phyloP scores from a whole-genome alignment of 2,888 invertebrate species.

The Drosophila maculinotata region DNA sequence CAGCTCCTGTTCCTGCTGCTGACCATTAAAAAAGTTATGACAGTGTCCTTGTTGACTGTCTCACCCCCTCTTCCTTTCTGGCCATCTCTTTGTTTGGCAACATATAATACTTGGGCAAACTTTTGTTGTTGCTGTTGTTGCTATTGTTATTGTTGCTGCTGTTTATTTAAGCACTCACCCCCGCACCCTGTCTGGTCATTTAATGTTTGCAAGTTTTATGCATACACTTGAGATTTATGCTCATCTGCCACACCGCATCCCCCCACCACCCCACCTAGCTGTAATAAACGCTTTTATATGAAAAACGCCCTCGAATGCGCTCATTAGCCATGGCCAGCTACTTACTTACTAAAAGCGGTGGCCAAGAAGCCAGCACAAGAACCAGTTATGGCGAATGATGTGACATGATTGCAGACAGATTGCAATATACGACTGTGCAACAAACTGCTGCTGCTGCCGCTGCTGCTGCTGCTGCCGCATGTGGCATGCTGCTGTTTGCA shows the following conservation, averaged over 20 bases:
- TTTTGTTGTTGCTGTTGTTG: conserved; percentile 15
- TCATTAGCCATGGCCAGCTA: conserved; percentile 65
- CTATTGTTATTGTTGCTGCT: conserved; percentile 30
- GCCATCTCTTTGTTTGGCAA: conserved; percentile 50
- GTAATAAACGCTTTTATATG: conserved; percentile 63
- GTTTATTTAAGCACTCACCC: conserved; percentile 48
- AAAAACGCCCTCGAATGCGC: conserved; percentile 67
- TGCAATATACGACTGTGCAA: conserved; percentile 72
- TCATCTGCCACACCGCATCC: too few relatives aligned
- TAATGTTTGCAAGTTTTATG: conserved; percentile 67
- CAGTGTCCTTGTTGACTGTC: conserved; percentile 75
- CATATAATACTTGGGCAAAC: conserved; percentile 54
- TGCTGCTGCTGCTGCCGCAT: conserved; percentile 35
- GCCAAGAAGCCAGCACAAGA: conserved; percentile 33
- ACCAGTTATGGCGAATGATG: conserved; percentile 76
- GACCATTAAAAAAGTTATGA: conserved; percentile 78
- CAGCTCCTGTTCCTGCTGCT: conserved; percentile 25
- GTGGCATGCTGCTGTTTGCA: too few relatives aligned
- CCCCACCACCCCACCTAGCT: too few relatives aligned
- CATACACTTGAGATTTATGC: conserved; percentile 71
- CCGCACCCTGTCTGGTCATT: conserved; percentile 36
- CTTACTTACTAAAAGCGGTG: conserved; percentile 27
- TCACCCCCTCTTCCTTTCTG: conserved; percentile 45
- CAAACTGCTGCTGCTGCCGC: conserved; percentile 35
- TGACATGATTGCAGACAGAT: conserved; percentile 81